Evolutionary conservation across 1,140 invertebrate species (phyloP), one percentile per base, ranked within the genome.

Genomic region (Danaus melanippus): DNA sequence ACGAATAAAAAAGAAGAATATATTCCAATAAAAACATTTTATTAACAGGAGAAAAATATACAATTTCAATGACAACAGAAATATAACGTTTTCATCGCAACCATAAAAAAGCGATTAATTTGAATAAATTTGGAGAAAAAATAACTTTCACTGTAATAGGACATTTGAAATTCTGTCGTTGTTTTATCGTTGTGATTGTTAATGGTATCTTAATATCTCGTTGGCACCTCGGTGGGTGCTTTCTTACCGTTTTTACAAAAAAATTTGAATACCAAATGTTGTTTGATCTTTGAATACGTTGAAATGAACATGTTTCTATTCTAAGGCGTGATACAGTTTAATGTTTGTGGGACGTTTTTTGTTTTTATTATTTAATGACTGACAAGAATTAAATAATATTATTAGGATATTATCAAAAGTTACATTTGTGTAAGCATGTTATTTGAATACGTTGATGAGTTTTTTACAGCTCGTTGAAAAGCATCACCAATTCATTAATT

Each of bases 81-180:
- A 60, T 66, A 66, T 58, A 42, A 50, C 45, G 54, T 66, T 65
- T 62, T 62, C 65, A 50, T 42, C 48, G 56, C 49, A 51, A 17
- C 66, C 60, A 75, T 77, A 77, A 77, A 79, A 76, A 76, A 71
- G 67, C 65, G 74, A 79, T 79, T 77, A 77, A 72, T 75, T 76
- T 76, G 66, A 74, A 77, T 76, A 76, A 76, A 74, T 50, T 50
- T 52, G 56, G 53, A 55, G 51, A 57, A 62, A 73, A 70, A 66
- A 69, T 56, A 62, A 56, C 56, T 58, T 49, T 64, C 58, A 46
- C 53, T 60, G 17, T 66, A 64, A 69, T 69, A 17, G 46, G 42
- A 43, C 64, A 73, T 79, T 76, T 71, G 69, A 62, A 69, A 70
- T 79, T 79, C 74, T 69, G 70, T 67, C 66, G 59, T 51, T 69